These are phyloP conservation scores for Cosmia trapezina DNA, from an alignment of 2,888 invertebrate species.

Conservation along the genomic window DNA sequence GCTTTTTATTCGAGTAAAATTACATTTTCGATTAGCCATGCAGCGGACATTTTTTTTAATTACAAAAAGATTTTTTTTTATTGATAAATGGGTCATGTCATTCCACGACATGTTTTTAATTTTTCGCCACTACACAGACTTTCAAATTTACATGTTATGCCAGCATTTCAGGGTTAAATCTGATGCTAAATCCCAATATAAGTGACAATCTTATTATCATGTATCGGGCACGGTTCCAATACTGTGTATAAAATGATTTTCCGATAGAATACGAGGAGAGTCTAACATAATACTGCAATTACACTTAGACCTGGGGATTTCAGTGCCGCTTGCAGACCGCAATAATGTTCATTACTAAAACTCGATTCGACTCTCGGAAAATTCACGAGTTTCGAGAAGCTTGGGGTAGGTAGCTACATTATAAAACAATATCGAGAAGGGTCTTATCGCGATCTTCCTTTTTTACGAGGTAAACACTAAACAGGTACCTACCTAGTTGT, in stretches of 20 bases:
- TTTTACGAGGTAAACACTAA: too few relatives aligned
- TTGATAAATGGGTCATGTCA: conserved; percentile 17
- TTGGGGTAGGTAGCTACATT: too few relatives aligned
- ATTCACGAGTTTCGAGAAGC: background rate
- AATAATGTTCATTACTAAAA: conserved; percentile 13
- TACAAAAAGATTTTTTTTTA: background rate
- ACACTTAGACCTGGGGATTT: conserved; percentile 21
- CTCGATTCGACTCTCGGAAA: conserved; percentile 9
- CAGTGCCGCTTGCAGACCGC: conserved; percentile 9
- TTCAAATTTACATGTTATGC: conserved; percentile 11
- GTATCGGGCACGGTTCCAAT: conserved; percentile 44
- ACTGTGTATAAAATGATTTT: conserved; percentile 32
- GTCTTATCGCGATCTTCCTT: too few relatives aligned
- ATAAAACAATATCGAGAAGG: too few relatives aligned
- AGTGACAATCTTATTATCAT: conserved; percentile 25
- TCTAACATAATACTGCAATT: conserved; percentile 23
- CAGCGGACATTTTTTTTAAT: background rate
- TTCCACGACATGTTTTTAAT: conserved; percentile 23
- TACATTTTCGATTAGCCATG: background rate
- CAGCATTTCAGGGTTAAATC: conserved; percentile 14
- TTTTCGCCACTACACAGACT: conserved; percentile 10
- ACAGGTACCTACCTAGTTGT: too few relatives aligned
- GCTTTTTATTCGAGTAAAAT: background rate
- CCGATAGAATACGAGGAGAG: conserved; percentile 25
- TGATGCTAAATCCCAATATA: conserved; percentile 11